Conservation (phyloP, 2,888 invertebrate species). For the Maniola hyperantus region DNA sequence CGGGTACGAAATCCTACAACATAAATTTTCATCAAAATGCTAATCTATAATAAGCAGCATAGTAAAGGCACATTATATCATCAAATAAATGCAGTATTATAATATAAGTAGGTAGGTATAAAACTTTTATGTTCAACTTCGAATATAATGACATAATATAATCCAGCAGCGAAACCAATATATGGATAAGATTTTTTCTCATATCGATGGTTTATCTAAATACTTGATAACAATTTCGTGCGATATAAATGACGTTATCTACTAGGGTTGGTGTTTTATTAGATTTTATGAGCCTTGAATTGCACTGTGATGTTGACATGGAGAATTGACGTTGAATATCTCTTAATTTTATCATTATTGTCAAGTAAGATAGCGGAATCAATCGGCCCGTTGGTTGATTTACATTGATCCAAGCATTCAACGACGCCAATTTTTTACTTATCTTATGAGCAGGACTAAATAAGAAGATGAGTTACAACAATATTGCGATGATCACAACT, state of each 20-base stretch:
- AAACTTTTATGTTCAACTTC: neutral
- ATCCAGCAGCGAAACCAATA: neutral
- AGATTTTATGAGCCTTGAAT: conserved; percentile 8
- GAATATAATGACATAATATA: conserved; percentile 2
- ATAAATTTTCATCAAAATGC: too few relatives aligned
- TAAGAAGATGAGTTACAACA: too few relatives aligned
- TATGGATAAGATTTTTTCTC: neutral
- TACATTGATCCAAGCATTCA: neutral
- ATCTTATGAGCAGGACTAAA: neutral
- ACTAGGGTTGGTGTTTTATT: neutral
- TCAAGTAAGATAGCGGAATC: neutral
- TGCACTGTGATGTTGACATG: neutral
- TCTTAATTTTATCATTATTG: neutral
- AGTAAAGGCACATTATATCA: too few relatives aligned
- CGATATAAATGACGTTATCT: conserved; percentile 18
- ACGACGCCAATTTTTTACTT: neutral
- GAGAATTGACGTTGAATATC: neutral
- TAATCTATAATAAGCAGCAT: too few relatives aligned
- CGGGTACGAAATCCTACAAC: too few relatives aligned
- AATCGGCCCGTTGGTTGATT: neutral
- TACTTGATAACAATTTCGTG: conserved; percentile 7
- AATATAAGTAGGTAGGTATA: too few relatives aligned
- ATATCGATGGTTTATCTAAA: conserved; percentile 17
- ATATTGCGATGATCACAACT: too few relatives aligned
- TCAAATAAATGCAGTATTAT: too few relatives aligned